phyloP scores from a whole-genome alignment of 2,113 vertebrate genomes.

The Centropus bengalensis region DNA sequence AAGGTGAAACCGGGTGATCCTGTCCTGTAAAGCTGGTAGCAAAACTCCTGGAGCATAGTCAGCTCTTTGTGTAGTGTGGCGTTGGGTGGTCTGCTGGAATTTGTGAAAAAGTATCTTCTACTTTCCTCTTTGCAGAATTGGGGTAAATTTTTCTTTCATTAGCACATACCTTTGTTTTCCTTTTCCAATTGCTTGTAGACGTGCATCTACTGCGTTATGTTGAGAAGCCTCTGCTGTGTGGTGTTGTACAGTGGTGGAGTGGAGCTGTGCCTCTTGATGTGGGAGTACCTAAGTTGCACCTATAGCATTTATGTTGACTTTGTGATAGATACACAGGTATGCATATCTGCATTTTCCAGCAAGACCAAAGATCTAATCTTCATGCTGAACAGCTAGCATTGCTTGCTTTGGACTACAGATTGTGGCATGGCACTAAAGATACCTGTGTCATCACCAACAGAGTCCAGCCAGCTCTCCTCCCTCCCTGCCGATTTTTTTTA shows the following conservation, averaged over 20 bases:
- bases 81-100: not conserved
- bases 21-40: not conserved
- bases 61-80: fast-evolving
- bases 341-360: not conserved
- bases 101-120: not conserved
- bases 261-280: not conserved
- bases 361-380: not conserved
- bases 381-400: not conserved
- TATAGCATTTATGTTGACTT: not conserved
- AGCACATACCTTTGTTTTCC: fast-evolving
- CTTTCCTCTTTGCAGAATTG: not conserved
- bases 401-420: not conserved
- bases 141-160: not conserved
- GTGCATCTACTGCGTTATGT: not conserved
- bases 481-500: not conserved
- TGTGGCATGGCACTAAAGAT: not conserved
- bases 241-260: not conserved
- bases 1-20: not conserved
- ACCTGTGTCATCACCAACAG: not conserved
- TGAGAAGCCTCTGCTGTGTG: not conserved
- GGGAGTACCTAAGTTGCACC: not conserved
- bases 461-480: not conserved
- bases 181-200: not conserved
- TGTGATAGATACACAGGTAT: not conserved
- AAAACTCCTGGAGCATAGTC: not conserved